A percentile compares a stretch with the other conserved stretches of the same genome.
These are phyloP conservation scores for Mustelus asterias DNA, from an alignment of 2,113 vertebrate species.

Conservation along the genomic window DNA sequence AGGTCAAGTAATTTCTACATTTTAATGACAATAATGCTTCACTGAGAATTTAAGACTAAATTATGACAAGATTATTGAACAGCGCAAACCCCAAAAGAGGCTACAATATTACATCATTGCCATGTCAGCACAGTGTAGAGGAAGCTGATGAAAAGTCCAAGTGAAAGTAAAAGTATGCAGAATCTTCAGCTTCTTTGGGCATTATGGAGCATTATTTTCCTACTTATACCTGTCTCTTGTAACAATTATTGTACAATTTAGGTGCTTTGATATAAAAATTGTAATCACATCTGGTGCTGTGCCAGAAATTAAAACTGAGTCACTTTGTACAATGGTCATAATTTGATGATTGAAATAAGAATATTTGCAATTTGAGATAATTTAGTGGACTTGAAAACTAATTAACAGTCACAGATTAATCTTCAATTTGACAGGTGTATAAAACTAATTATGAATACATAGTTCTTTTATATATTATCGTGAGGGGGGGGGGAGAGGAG, in stretches of 20 bases:
- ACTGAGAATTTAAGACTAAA: not conserved
- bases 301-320: not conserved
- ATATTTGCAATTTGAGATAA: not conserved
- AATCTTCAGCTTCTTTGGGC: not conserved
- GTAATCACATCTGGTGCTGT: not conserved
- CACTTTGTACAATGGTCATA: not conserved
- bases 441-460: not conserved
- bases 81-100: not conserved
- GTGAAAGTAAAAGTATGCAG: not conserved
- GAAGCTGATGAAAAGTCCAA: not conserved
- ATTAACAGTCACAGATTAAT: not conserved
- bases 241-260: not conserved
- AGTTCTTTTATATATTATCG: not conserved
- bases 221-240: not conserved
- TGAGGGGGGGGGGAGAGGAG: too few species aligned
- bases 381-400: not conserved
- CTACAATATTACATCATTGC: not conserved
- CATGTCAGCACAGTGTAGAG: not conserved
- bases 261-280: not conserved
- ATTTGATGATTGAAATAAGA: not conserved
- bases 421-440: not conserved
- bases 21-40: not conserved
- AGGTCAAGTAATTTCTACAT: not conserved
- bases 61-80: not conserved
- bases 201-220: not conserved